Base-by-base conservation (phyloP, 2,888 invertebrate genomes). In the Leptopterna dolabrata region DNA sequence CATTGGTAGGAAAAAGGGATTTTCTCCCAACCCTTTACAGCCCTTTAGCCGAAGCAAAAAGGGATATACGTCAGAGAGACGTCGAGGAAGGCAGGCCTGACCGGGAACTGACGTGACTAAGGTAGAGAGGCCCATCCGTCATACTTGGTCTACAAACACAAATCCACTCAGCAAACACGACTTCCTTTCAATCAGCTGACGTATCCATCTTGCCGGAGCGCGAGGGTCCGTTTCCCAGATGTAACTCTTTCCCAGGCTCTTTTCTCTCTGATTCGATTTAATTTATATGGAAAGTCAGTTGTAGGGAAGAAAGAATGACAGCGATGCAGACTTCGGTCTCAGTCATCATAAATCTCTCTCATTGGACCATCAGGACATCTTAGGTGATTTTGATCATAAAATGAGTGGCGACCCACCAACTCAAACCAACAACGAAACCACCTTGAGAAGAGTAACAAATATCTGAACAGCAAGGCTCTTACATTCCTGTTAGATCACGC, bases 161-260 rank as follows among this genome's bases (percentile, higher is more conserved):
- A 55, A 81, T 81, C 81, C 81, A 81, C 81, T 81, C 81, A 81
- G 81, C 81, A 81, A 81, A 81, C 81, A 81, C 51, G 81, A 51
- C 30, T 81, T 47, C 81, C 81, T 81, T 73, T 81, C 55, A 29
- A 55, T 47, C 29, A 51, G 19, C 55, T 81, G 81, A 51, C 51
- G 36, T 51, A 51, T 81, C 81, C 81, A 47, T 51, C 81, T 55
- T 47, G 81, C 30, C 45, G 36, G 30, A 76, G 6, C 1, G 47
- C 47, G 47, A 6, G 63, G 63, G 63, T 2, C 63, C 63, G 27
- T 63, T 11, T 63, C 63, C 24, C 2, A 7, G 63, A 11, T 24
- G 63, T 24, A 24, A 11, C 63, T 63, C 27, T 63, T 63, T 27
- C 63, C 13, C 47, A 7, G 13, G 47, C 6, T 9, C 43, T 43